Conservation (phyloP, 1,140 invertebrate species). For the Pseudoatta argentina region DNA sequence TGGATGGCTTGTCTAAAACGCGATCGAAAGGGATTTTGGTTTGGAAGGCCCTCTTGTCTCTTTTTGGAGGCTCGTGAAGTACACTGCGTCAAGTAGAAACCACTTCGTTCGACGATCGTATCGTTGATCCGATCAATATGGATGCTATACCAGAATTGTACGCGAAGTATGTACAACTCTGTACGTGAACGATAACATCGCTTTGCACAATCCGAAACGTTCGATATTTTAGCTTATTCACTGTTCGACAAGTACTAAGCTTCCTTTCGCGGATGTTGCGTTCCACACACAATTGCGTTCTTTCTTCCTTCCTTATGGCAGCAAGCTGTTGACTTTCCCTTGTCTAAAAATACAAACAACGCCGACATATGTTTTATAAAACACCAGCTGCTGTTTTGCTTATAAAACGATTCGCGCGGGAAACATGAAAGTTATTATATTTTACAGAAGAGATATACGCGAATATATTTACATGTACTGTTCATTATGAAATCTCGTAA, state of each 20-base stretch:
- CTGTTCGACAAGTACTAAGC: neutral
- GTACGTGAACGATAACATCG: neutral
- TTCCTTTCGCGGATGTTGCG: neutral
- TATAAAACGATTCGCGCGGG: neutral
- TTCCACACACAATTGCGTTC: neutral
- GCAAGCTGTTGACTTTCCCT: constrained; percentile 6
- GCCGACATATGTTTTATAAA: constrained; percentile 6
- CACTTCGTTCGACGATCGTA: constrained; percentile 27
- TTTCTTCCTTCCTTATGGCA: neutral
- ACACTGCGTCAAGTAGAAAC: constrained; percentile 25
- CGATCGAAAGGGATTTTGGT: constrained; percentile 66
- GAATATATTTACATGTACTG: neutral
- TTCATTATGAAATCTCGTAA: constrained; percentile 2
- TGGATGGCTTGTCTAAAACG: constrained; percentile 54
- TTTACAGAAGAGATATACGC: neutral
- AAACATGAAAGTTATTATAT: neutral
- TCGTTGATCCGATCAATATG: constrained; percentile 36
- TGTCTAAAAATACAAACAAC: constrained; percentile 20
- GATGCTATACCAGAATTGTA: constrained; percentile 14
- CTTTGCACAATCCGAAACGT: constrained; percentile 8
- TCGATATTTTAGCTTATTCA: constrained; percentile 43
- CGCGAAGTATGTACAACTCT: neutral
- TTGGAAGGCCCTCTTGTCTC: constrained; percentile 37
- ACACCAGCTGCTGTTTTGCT: neutral
- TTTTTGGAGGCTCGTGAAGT: constrained; percentile 56